Evolutionary conservation across 2,113 vertebrate species (phyloP), one percentile per base, ranked within the genome.

Genomic region (Chamaea fasciata): DNA sequence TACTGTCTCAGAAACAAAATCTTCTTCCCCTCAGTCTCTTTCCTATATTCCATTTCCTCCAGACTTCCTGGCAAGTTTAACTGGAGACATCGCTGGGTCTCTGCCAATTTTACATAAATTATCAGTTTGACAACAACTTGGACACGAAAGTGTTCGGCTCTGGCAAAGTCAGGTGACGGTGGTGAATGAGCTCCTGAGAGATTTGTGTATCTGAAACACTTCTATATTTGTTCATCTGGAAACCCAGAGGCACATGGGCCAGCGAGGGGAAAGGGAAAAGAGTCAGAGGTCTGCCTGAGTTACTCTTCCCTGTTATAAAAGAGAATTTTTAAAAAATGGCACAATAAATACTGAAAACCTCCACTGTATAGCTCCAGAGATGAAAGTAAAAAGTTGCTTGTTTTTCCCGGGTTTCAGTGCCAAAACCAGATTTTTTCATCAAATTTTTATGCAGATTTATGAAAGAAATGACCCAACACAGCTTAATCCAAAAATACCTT

Each of bases 61-160:
- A 90, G 39, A 83, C 63, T 78, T 86, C 80, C 89, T 77, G 35
- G 52, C 86, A 93, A 92, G 42, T n/a, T 30, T 67, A 89, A 63
- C 44, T 59, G 67, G 39, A 90, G 64, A 22, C 27, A 35, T 18
- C 70, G 64, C 68, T 70, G 76, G 47, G 52, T 26, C 64, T 90
- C 73, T 74, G 73, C 52, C 73, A 78, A 35, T 60, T 95, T 77
- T 13, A 78, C 62, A 87, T 71, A 89, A 93, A 94, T 89, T 86
- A 89, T 81, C 86, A 75, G 64, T 87, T 89, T 94, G 68, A 96
- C 91, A 93, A 90, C 79, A 81, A 75, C 75, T 89, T 92, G 95
- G 83, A 74, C 2, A 0, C 2, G 1, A 2, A 55, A 92, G 46
- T 47, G 55, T 53, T 77, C 68, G 81, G 67, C 85, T 80, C 79